A percentile compares a stretch with the other conserved stretches of the same genome.
Evolutionary conservation across 1,140 invertebrate species (phyloP).

Genomic region (Stenopsyche tienmushanensis): DNA sequence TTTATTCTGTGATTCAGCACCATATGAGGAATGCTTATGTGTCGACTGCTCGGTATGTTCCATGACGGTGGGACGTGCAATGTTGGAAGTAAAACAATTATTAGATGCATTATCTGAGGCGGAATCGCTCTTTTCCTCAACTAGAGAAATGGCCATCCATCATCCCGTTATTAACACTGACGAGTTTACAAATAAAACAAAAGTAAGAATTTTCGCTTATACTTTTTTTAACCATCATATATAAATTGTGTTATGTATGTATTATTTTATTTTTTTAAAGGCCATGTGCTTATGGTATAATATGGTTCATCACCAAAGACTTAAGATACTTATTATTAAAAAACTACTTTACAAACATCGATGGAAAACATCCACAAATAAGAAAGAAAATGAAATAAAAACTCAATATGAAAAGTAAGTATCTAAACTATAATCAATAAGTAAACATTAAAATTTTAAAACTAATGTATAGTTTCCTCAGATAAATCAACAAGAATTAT

Average conservation of each 20-base stretch:
- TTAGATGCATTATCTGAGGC: constrained; percentile 73
- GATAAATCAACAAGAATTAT: background rate
- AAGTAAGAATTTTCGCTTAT: constrained; percentile 41
- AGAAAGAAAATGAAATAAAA: too few relatives aligned
- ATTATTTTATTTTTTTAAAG: constrained; percentile 43
- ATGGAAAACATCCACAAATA: constrained; percentile 24
- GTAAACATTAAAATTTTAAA: too few relatives aligned
- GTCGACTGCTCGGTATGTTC: constrained; percentile 71
- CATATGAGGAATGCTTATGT: constrained; percentile 62
- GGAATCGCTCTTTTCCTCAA: constrained; percentile 81
- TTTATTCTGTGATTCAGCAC: background rate
- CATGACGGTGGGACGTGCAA: constrained; percentile 67
- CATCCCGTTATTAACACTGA: constrained; percentile 62
- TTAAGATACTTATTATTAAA: constrained; percentile 77
- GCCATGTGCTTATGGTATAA: constrained; percentile 90
- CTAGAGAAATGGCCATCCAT: constrained; percentile 71
- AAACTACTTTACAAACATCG: constrained; percentile 59
- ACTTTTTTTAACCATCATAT: background rate
- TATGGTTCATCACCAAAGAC: constrained; percentile 77
- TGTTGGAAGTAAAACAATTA: constrained; percentile 71
- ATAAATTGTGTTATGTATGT: background rate
- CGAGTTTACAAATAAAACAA: constrained; percentile 46
- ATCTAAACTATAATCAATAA: too few relatives aligned
- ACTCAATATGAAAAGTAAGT: background rate
- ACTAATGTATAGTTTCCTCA: background rate